Evolutionary conservation across 2,888 invertebrate genomes (phyloP).

Genomic region (Cancer borealis): DNA sequence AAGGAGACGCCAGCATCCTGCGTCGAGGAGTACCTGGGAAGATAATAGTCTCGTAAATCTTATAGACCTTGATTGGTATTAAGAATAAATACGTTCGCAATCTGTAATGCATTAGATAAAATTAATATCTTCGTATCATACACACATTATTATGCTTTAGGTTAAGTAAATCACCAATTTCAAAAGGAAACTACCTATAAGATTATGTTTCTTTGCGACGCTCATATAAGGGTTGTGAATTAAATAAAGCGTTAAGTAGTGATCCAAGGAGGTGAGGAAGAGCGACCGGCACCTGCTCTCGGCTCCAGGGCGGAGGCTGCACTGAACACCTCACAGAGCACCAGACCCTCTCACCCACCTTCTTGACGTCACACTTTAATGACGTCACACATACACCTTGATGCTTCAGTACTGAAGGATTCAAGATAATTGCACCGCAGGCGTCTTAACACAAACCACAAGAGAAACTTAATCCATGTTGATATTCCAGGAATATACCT

Average conservation of each 20-base stretch:
- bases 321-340: conserved; percentile 2
- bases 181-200: not conserved
- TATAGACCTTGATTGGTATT: not conserved
- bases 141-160: not conserved
- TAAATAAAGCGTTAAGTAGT: not conserved
- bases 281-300: conserved; percentile 25
- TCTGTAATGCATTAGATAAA: not conserved
- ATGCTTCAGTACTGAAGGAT: not conserved
- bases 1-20: not conserved
- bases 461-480: not conserved
- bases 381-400: conserved; percentile 12
- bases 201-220: not conserved
- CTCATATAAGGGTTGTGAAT: not conserved
- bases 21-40: not conserved
- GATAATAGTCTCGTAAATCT: not conserved
- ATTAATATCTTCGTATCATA: not conserved
- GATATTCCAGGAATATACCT: not conserved
- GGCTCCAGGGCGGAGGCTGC: not conserved
- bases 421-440: not conserved
- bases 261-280: conserved; percentile 25
- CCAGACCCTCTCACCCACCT: not conserved
- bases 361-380: not conserved
- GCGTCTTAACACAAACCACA: not conserved
- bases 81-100: not conserved
- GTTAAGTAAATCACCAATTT: not conserved